Evolutionary conservation across 2,888 invertebrate genomes (phyloP).

Genomic region (Odontothrips loti): DNA sequence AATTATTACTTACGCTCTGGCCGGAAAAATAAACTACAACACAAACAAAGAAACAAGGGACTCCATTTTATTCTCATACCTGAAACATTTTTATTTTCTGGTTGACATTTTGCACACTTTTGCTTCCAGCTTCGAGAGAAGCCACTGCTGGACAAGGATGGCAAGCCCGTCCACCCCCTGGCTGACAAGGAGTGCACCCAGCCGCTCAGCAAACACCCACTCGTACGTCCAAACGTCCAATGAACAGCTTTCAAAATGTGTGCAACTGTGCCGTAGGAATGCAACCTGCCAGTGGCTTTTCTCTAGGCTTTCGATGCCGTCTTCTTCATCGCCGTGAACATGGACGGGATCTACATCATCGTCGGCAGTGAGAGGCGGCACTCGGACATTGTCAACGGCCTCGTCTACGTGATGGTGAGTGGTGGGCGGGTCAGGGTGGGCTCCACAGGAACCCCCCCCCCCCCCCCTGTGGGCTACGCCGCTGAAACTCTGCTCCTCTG

Average conservation of each 20-base stretch:
- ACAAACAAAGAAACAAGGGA: too few relatives aligned
- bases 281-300: neutral
- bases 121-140: neutral
- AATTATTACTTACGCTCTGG: neutral
- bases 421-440: too few relatives aligned
- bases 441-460: too few relatives aligned
- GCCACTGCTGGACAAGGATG: constrained; percentile 4
- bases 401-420: constrained; percentile 61
- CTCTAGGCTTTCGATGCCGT: constrained; percentile 70
- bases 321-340: constrained; percentile 66
- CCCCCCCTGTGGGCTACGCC: too few relatives aligned
- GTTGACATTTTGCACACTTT: too few relatives aligned
- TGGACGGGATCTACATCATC: constrained; percentile 61
- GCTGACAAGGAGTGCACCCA: constrained; percentile 13
- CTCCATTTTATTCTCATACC: neutral
- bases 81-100: too few relatives aligned
- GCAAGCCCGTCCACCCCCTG: neutral
- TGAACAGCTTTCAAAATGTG: neutral
- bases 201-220: neutral
- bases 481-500: constrained; percentile 29
- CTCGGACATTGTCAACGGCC: constrained; percentile 61
- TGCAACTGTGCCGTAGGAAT: neutral
- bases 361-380: constrained; percentile 64
- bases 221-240: neutral
- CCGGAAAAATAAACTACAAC: too few relatives aligned